Evolutionary conservation across 2,888 invertebrate genomes (phyloP).

Genomic region (Apamea anceps): DNA sequence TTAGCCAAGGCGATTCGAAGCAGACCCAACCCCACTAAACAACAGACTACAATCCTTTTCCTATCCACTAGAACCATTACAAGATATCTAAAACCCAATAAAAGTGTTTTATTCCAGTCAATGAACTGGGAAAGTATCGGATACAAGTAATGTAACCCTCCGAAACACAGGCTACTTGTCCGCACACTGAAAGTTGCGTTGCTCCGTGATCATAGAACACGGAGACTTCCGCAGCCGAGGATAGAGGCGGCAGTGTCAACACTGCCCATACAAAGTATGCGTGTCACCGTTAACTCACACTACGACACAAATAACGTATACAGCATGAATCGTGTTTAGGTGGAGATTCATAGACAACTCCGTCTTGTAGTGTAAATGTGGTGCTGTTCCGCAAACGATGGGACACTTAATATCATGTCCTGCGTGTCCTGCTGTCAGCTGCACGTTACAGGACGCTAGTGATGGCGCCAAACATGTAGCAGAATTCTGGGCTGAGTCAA

Average conservation of each 20-base stretch:
- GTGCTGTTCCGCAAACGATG: neutral
- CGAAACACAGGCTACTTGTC: slow-evolving; percentile 42
- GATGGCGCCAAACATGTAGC: neutral
- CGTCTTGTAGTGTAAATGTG: neutral
- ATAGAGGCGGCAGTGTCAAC: neutral
- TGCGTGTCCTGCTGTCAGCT: neutral
- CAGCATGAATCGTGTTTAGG: neutral
- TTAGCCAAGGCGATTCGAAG: neutral
- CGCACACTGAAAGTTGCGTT: slow-evolving; percentile 43
- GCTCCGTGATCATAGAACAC: neutral
- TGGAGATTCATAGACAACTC: neutral
- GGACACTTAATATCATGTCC: too few species aligned
- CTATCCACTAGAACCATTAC: slow-evolving; percentile 45
- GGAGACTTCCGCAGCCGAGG: too few species aligned
- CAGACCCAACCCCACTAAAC: slow-evolving; percentile 32
- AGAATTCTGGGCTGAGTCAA: neutral
- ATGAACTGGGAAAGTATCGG: slow-evolving; percentile 55
- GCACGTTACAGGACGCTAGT: neutral
- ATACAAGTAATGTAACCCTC: slow-evolving; percentile 33
- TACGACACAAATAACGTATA: neutral
- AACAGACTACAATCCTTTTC: slow-evolving; percentile 32
- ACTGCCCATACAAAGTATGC: neutral
- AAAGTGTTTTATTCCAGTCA: slow-evolving; percentile 56
- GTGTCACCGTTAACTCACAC: neutral
- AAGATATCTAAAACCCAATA: slow-evolving; percentile 58